Conservation (phyloP, 2,797 vertebrate species). For the Premnoplex brunnescens region DNA sequence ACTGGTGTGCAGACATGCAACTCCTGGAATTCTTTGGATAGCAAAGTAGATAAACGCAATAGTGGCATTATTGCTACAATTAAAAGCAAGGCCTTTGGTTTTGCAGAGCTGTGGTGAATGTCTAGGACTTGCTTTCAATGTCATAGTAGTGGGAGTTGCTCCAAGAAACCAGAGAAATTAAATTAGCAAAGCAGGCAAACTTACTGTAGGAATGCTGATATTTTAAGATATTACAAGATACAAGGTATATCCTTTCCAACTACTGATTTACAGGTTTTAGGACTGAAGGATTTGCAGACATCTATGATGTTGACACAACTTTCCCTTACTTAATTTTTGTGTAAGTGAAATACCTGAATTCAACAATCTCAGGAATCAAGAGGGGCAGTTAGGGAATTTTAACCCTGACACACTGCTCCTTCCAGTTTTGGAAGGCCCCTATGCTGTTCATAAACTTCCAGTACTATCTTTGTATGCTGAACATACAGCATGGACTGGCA, state of each 20-base stretch:
- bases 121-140: not conserved
- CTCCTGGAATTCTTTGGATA: conserved; percentile 52
- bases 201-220: not conserved
- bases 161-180: not conserved
- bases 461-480: not conserved
- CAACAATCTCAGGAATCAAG: not conserved
- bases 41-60: conserved; percentile 42
- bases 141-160: not conserved
- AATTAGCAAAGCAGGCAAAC: not conserved
- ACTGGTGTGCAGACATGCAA: conserved; percentile 30
- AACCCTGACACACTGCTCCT: not conserved
- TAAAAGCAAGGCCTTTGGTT: not conserved
- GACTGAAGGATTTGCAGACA: not conserved
- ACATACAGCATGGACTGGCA: not conserved
- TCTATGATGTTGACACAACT: not conserved
- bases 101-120: not conserved
- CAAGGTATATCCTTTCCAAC: not conserved
- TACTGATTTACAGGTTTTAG: not conserved
- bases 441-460: not conserved
- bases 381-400: not conserved
- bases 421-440: not conserved
- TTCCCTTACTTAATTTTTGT: not conserved
- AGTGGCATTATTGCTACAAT: not conserved
- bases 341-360: not conserved
- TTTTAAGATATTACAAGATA: conserved; percentile 7